Percentiles rank a stretch among this genome's conserved stretches.
Evolutionary conservation across 2,797 vertebrate species (phyloP).

Genomic region (Smutsia temminckii): DNA sequence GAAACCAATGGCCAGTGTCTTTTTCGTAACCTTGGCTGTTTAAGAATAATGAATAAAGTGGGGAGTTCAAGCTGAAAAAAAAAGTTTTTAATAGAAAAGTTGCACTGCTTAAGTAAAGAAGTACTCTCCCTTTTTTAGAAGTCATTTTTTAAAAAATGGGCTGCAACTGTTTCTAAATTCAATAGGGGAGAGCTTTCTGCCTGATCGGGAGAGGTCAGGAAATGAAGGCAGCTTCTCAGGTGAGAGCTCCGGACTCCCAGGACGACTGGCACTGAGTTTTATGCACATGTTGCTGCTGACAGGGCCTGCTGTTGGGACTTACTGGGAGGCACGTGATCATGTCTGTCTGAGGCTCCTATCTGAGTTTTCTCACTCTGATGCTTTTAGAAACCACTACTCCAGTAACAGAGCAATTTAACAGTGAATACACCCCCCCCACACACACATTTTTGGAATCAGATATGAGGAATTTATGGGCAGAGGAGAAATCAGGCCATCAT

Average conservation of each 20-base stretch:
- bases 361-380: not conserved
- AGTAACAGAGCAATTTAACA: not conserved
- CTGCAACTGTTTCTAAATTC: not conserved
- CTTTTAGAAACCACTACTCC: not conserved
- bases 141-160: not conserved
- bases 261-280: not conserved
- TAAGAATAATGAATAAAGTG: not conserved
- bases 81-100: not conserved
- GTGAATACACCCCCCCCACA: not conserved
- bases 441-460: not conserved
- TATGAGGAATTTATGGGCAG: too few species aligned
- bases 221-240: not conserved
- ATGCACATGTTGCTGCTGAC: fast-evolving
- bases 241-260: not conserved
- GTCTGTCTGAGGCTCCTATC: not conserved
- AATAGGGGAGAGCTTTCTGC: fast-evolving
- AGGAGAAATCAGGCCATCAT: fast-evolving
- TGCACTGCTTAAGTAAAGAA: not conserved
- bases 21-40: not conserved
- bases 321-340: fast-evolving
- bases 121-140: not conserved
- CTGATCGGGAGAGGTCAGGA: fast-evolving
- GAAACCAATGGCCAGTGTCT: not conserved
- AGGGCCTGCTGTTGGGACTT: fast-evolving
- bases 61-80: not conserved